These are phyloP conservation scores for Hemibagrus guttatus DNA, from an alignment of 2,797 vertebrate species.

Conservation along the genomic window DNA sequence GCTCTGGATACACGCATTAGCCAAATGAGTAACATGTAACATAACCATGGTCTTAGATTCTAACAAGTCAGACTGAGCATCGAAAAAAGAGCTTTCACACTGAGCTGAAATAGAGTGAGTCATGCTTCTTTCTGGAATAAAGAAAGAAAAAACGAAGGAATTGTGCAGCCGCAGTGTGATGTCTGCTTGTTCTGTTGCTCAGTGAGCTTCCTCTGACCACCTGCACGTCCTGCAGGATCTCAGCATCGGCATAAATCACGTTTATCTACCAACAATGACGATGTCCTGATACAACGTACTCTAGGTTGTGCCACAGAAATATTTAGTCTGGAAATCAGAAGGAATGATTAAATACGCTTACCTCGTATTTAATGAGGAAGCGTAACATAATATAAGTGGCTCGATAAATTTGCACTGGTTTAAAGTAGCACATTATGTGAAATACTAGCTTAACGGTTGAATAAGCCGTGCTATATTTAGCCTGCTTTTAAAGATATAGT, in stretches of 20 bases:
- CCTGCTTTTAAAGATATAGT: background rate
- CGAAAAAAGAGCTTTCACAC: background rate
- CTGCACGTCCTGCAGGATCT: background rate
- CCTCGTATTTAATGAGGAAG: too few relatives aligned
- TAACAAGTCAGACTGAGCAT: background rate
- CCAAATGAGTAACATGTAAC: background rate
- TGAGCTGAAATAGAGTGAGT: background rate
- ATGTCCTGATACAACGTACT: too few relatives aligned
- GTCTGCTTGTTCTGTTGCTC: background rate
- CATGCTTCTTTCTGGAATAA: background rate
- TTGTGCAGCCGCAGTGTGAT: background rate
- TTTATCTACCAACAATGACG: background rate
- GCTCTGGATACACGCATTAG: background rate
- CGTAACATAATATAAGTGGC: background rate
- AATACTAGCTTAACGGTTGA: background rate
- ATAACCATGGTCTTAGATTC: background rate
- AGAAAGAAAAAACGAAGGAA: background rate
- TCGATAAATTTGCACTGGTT: background rate
- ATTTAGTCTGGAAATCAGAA: too few relatives aligned
- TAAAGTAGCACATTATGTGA: background rate
- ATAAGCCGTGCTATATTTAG: background rate
- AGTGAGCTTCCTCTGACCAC: background rate
- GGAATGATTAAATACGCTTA: too few relatives aligned
- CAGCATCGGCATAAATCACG: background rate
- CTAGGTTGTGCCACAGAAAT: too few relatives aligned